phyloP scores from a whole-genome alignment of 2,113 vertebrate species.

The Xyliphius kryptos region DNA sequence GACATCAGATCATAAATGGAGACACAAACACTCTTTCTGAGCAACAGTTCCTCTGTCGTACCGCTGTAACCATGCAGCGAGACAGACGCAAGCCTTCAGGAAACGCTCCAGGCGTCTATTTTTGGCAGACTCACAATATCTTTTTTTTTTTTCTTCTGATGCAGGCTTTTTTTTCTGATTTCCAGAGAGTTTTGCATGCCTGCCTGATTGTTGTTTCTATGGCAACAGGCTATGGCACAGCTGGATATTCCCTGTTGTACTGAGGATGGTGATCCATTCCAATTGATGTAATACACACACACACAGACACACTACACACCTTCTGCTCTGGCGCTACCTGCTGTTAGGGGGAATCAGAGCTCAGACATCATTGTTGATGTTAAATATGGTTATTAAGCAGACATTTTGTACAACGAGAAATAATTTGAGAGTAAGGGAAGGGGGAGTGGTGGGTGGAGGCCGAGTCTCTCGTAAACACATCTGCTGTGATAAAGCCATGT shows the following conservation, averaged over 20 bases:
- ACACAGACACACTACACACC: not conserved
- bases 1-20: not conserved
- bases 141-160: conserved; percentile 6
- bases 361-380: not conserved
- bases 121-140: conserved; percentile 25
- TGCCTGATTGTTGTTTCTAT: conserved; percentile 37
- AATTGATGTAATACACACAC: conserved; percentile 13
- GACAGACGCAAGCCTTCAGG: conserved; percentile 27
- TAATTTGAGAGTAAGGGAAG: not conserved
- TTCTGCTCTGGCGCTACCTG: not conserved
- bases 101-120: conserved; percentile 32
- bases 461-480: conserved; percentile 51
- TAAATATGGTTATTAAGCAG: not conserved
- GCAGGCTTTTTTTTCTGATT: conserved; percentile 9
- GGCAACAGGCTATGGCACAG: conserved; percentile 34
- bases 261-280: conserved; percentile 24
- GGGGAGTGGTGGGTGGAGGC: conserved; percentile 18
- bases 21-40: conserved; percentile 3
- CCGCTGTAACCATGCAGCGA: not conserved
- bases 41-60: not conserved
- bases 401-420: not conserved
- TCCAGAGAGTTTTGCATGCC: conserved; percentile 17
- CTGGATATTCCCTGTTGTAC: conserved; percentile 17
- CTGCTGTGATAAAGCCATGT: conserved; percentile 49
- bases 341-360: not conserved